Base-by-base conservation (phyloP, 1,140 invertebrate genomes). In the Drepana arcuata region DNA sequence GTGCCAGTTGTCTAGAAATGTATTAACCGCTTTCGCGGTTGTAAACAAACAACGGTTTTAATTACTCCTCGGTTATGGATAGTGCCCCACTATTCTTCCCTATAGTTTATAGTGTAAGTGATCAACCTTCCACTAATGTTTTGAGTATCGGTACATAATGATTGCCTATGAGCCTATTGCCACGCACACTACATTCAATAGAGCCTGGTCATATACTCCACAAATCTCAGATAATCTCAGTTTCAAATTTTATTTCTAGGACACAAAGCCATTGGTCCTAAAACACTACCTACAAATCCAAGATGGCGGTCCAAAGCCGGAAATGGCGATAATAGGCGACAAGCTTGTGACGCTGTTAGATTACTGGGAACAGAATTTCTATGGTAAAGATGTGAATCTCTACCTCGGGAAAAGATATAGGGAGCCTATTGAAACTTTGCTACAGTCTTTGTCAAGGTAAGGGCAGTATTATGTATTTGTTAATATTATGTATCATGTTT, bases 321-420 rank as follows among this genome's bases (percentile, higher is more conserved):
- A 84, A 29, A 67, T 83, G 15, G 47, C 75, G 0, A 35, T 81
- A 12, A 77, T 74, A 0, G 70, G 73, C 0, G 74, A 84, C 23
- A 82, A 80, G 39, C 41, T 84, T 3, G 61, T 83, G 2, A 80
- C 74, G 0, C 38, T 84, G 1, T 60, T 83, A 2, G 69, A 82
- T 14, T 84, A 82, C 26, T 83, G 80, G 80, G 77, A 84, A 36
- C 49, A 58, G 2, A 74, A 73, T 35, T 68, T 75, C 27, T 82
- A 70, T 29, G 41, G 28, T 0, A 49, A 36, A 24, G 39, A 32
- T 2, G 30, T 39, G 12, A 43, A 18, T 3, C 30, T 54, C 9
- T 46, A 78, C 10, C 34, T 82, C 1, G 57, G 51, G 1, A 47
- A 59, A 5, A 54, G 60, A 23, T 72, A 74, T 16, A 62, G 43